Evolutionary conservation across 2,888 invertebrate species (phyloP), one percentile per base, ranked within the genome.

Genomic region (Andrena haemorrhoa): DNA sequence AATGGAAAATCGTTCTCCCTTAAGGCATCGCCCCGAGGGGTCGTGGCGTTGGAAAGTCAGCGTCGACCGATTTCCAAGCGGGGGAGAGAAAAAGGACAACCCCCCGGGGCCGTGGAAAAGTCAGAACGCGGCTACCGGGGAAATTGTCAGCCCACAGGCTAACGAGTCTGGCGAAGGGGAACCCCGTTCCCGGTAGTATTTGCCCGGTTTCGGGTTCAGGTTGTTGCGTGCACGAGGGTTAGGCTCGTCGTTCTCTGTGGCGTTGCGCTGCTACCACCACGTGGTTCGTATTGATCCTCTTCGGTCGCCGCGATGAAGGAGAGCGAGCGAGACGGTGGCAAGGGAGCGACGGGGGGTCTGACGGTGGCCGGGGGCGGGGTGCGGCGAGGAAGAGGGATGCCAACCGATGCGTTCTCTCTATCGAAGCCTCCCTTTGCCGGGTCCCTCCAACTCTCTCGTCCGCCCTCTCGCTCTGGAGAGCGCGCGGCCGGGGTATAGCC

Each of bases 271-370:
- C 89, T 85, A 85, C 41, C 88, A 92, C 93, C 93, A 93, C 93
- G 93, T 93, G 93, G 93, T 89, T 85, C 89, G 93, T 93, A 93
- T 93, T 93, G 93, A 93, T 93, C 93, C 91, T 88, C 89, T 91
- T 91, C 89, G 90, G 90, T 89, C 88, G 82, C 87, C 84, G 88
- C 88, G 89, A 90, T 88, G 88, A 87, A 88, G 90, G 88, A 87
- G 89, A 86, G 84, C 83, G 83, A 80, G 79, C 82, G 73, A 82
- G 80, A 79, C 79, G 72, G 85, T 79, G 79, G 77, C 65, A 23
- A 70, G 73, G 47, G 65, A 60, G 23, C 64, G 65, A 35, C 47
- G 80, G 7, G 12, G 53, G 69, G 60, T 60, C 1, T 16, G 49
- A 41, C 41, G 41, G 16, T 5, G 41, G 41, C 12, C 41, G 41